Evolutionary conservation across 2,797 vertebrate genomes (phyloP), one percentile per base, ranked within the genome.

Genomic region (Arrhamphus sclerolepis): DNA sequence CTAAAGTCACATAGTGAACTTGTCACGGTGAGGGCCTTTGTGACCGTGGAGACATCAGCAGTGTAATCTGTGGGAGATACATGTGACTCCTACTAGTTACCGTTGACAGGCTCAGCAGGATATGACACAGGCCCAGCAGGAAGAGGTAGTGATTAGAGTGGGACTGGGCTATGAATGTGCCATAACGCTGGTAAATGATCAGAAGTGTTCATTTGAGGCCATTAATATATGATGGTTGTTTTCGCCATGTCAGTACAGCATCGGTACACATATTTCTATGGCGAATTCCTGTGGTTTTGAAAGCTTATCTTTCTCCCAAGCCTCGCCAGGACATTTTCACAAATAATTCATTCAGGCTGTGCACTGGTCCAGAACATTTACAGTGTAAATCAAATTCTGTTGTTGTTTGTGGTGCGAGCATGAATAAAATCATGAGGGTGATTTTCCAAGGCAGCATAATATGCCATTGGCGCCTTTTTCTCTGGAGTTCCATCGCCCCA

Each of bases 361-460:
- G 68, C 78, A 82, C 80, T 71, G 69, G 75, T 82, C 64, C 55
- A 59, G 76, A 87, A 86, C 91, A 90, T 89, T 89, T 84, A 89
- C 81, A 66, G 76, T 85, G 80, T 70, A 82, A 90, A 91, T 88
- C 85, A 85, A 84, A 90, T 87, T 81, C 75, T 80, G 85, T 87
- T 90, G 83, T 85, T 89, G 86, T 91, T 91, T 90, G 84, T 78
- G 78, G 75, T 57, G 66, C 68, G 74, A 67, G 66, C 78, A 91
- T 91, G 88, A 91, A 89, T 90, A 88, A 90, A 91, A 91, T 88
- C 85, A 90, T 82, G 81, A 90, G 75, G 75, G 78, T 72, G 82
- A 85, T 91, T 89, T 90, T 87, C 80, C 66, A 57, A 80, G 76
- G 76, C 67, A 71, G 74, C 88, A 84, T 89, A 88, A 90, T 86